These are phyloP conservation scores for Drosophila teissieri DNA, from an alignment of 1,140 invertebrate species.

Conservation along the genomic window DNA sequence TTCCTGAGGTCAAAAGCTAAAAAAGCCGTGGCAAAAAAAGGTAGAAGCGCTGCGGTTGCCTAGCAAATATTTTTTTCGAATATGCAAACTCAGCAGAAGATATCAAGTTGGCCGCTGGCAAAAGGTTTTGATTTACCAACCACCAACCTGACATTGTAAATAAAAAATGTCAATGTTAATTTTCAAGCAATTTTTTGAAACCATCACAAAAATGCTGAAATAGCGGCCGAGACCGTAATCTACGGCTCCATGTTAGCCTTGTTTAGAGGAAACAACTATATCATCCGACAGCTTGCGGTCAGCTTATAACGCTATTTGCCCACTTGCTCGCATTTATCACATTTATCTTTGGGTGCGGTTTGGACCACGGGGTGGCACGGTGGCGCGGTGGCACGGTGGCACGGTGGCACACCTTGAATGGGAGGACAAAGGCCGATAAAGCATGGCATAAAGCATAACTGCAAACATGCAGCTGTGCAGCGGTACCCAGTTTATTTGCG, in stretches of 20 bases:
- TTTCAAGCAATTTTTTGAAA: background rate
- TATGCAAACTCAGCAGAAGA: conserved; percentile 33
- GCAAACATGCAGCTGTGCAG: conserved; percentile 75
- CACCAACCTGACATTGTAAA: conserved; percentile 1
- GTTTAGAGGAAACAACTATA: conserved; percentile 36
- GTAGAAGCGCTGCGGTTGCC: conserved; percentile 25
- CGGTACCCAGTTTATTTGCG: conserved; percentile 62
- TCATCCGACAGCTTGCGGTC: conserved; percentile 64
- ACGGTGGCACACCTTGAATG: conserved; percentile 43
- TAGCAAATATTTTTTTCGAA: conserved; percentile 47
- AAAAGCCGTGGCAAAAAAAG: conserved; percentile 24
- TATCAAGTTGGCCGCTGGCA: conserved; percentile 16
- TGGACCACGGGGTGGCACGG: conserved; percentile 9
- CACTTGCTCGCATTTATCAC: conserved; percentile 74
- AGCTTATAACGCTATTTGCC: conserved; percentile 77
- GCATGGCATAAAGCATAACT: conserved; percentile 63
- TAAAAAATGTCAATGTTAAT: conserved; percentile 1
- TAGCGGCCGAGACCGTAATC: conserved; percentile 1
- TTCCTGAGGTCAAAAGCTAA: conserved; percentile 30
- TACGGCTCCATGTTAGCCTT: conserved; percentile 36
- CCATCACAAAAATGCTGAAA: no score
- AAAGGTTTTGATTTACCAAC: conserved; percentile 19
- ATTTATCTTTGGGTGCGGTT: conserved; percentile 61
- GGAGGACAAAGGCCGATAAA: conserved; percentile 59
- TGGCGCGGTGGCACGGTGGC: background rate